Conservation (phyloP, 2,113 vertebrate species). For the Oreocharis arfaki region DNA sequence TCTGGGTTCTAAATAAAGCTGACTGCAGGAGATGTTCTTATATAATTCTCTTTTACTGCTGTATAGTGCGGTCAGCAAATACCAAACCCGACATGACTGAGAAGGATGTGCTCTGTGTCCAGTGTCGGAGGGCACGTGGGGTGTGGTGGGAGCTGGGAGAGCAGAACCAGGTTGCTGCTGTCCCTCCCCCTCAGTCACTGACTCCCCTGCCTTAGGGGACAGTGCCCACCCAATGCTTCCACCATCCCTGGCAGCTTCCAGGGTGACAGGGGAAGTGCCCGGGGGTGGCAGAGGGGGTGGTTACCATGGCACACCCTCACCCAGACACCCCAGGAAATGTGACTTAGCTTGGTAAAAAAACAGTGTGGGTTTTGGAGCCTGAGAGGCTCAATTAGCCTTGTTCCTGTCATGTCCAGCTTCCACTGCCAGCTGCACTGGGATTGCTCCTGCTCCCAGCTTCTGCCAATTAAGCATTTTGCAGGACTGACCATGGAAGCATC, state of each 20-base stretch:
- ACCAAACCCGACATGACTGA: fast-evolving
- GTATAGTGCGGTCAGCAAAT: not conserved
- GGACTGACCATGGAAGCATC: not conserved
- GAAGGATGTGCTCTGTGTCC: not conserved
- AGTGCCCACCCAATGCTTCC: fast-evolving
- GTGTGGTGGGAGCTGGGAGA: not conserved
- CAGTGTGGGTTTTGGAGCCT: not conserved
- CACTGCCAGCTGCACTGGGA: not conserved
- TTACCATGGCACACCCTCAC: not conserved
- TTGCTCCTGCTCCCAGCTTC: not conserved
- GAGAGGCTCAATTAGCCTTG: not conserved
- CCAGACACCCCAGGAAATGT: fast-evolving
- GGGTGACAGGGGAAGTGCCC: not conserved
- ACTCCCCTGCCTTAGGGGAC: not conserved
- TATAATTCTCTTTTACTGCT: not conserved
- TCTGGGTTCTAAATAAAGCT: not conserved
- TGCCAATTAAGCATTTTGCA: not conserved
- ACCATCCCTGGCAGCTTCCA: not conserved
- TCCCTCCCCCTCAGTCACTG: fast-evolving
- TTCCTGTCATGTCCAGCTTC: not conserved
- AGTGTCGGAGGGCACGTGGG: fast-evolving
- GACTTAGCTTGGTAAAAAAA: not conserved
- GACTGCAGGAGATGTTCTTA: not conserved
- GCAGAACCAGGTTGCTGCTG: not conserved
- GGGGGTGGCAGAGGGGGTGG: not conserved